Base-by-base conservation (phyloP, 2,113 vertebrate species). In the Calyptommatus sinebrachiatus region DNA sequence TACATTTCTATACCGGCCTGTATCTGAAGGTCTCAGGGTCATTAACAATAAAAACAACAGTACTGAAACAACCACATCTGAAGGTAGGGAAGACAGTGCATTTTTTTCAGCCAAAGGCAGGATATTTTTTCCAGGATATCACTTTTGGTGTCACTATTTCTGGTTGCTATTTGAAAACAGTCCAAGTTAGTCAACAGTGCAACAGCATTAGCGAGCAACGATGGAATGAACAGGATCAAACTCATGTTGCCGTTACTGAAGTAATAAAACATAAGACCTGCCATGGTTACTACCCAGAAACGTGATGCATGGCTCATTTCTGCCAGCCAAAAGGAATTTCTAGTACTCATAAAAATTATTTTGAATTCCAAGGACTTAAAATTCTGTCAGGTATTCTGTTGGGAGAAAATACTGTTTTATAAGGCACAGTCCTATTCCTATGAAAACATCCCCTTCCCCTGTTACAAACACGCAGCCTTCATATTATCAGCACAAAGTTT, bases 281-380 rank as follows among this genome's bases (percentile, higher is more conserved):
- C 53, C 62, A 73, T 57, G 45, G n/a, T 61, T 73, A 81, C 81
- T 86, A 60, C 8, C 35, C 66, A 68, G 71, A 81, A 86, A 53
- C 0, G 84, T 61, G 6, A 62, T n/a, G 73, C 2, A 80, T 66
- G 71, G 57, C 18, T 22, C 78, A 41, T 26, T 29, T 69, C 31
- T 41, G 62, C 18, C 48, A 80, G 18, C 76, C 68, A 41, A 0
- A 62, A 75, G 1, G 46, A n/a, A 26, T 41, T 50, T n/a, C 28
- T 46, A 10, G 3, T 46, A 80, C 62, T 78, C 68, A 60, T 68
- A 35, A 57, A 75, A 20, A 46, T 11, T 11, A 1, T 83, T 86
- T 63, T 18, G n/a, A 31, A 12, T 66, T 77, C 35, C 26, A 48
- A 29, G 3, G 65, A 22, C 57, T 80, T 57, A 29, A 2, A 77